Percentiles rank a stretch among this genome's conserved stretches.
phyloP scores from a whole-genome alignment of 2,888 invertebrate species.

The Dexiosoma caninum region DNA sequence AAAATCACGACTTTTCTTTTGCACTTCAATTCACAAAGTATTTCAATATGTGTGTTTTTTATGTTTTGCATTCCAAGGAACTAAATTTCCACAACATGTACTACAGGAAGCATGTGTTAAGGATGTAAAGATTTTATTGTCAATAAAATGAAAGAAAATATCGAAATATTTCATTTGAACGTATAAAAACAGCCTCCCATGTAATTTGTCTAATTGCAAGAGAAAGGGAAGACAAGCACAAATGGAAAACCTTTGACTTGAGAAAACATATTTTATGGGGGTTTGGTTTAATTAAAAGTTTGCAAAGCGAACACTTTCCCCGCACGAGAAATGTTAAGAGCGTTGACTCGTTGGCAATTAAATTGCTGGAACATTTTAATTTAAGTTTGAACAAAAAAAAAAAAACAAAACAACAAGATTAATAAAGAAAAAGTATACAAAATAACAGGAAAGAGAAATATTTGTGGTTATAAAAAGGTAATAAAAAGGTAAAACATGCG shows the following conservation, averaged over 20 bases:
- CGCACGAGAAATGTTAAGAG: background rate
- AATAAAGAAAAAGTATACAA: no score
- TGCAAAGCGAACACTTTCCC: background rate
- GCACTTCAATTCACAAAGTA: background rate
- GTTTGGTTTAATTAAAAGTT: constrained; percentile 9
- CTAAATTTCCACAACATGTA: background rate
- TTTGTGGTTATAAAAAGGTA: background rate
- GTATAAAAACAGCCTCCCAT: background rate
- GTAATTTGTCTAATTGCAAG: constrained; percentile 21
- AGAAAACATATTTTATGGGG: background rate
- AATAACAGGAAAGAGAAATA: background rate
- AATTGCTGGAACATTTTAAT: background rate
- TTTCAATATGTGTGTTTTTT: background rate
- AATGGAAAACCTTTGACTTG: background rate
- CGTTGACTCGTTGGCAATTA: background rate
- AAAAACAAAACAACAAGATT: no score
- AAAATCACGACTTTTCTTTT: no score
- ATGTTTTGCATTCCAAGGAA: background rate
- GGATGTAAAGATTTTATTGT: constrained; percentile 28
- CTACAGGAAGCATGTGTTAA: constrained; percentile 30
- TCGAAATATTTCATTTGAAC: background rate
- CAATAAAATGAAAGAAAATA: constrained; percentile 28
- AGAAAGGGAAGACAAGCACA: background rate
- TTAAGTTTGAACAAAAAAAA: background rate
- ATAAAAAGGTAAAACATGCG: background rate